Base-by-base conservation (phyloP, 2,888 invertebrate genomes). In the Pseudococcus longispinus region DNA sequence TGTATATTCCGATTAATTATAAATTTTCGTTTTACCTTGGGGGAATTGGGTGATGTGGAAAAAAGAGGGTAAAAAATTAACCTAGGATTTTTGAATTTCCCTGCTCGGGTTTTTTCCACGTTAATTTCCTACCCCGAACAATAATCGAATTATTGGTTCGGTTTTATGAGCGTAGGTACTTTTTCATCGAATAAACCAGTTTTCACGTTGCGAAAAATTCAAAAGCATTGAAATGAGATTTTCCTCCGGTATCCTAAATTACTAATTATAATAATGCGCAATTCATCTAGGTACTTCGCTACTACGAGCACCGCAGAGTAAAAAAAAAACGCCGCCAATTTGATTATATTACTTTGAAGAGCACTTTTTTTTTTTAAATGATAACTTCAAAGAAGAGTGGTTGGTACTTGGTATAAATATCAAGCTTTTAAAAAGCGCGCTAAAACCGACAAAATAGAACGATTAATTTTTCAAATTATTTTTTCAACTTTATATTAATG, bases 181-280 rank as follows among this genome's bases (percentile, higher is more conserved):
- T 60, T n/a, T 60, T 20, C 23, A 60, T 70, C 29, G 29, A 29
- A 70, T 29, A 18, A 70, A 70, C 70, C 70, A 70, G 70, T 70
- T 70, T 70, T 23, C 13, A 55, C 18, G 5, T 1, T 9, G 23
- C 23, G 51, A 60, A 23, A 51, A 70, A 1, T 4, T 70, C 15
- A 32, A 70, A 70, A 29, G 18, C 29, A 29, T 23, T 65, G 9
- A 70, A 70, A 70, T 29, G 29, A 70, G 29, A 29, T 70, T 37
- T 70, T 29, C 70, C 11, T 70, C 70, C 15, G 29, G 29, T 29
- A 70, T 60, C 0, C 60, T 60, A 70, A 70, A 70, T 70, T 70
- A 29, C 70, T 70, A 70, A 70, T 70, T 70, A 70, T 29, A 29
- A 70, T 70, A 70, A 70, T 70, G 18, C 70, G 70, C 70, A 70